Percentiles rank a stretch among this genome's conserved stretches.
Conservation (phyloP, 1,140 invertebrate species). For the Temnothorax nylanderi region DNA sequence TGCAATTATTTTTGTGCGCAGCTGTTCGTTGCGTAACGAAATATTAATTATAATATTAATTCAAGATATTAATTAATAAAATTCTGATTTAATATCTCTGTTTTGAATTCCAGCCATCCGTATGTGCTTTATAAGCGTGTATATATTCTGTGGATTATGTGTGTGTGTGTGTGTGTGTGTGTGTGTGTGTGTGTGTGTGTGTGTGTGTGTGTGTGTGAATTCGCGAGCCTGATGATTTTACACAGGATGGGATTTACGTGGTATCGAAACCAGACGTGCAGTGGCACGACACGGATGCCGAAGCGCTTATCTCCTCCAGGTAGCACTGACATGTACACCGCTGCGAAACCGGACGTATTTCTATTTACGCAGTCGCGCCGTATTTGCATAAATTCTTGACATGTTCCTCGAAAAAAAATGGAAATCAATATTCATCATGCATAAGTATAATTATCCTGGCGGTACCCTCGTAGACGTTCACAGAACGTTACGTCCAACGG, state of each 20-base stretch:
- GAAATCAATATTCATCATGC: background rate
- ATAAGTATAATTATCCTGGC: background rate
- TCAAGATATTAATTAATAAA: background rate
- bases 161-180: too few species aligned
- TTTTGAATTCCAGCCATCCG: background rate
- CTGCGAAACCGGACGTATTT: conserved; percentile 49
- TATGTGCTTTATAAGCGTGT: background rate
- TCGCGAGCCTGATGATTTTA: background rate
- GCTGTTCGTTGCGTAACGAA: background rate
- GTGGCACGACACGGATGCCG: background rate
- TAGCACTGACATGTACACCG: background rate
- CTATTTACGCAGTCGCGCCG: conserved; percentile 26
- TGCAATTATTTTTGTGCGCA: background rate
- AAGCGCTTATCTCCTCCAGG: conserved; percentile 43
- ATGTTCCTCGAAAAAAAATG: background rate
- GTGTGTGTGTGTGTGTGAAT: background rate
- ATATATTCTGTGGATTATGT: background rate
- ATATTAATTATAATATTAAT: background rate
- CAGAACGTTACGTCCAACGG: background rate
- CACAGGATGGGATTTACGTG: background rate
- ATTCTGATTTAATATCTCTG: background rate
- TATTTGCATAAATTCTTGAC: conserved; percentile 4
- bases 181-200: too few species aligned
- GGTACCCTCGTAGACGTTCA: background rate
- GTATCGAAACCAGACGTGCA: background rate